A percentile compares a stretch with the other conserved stretches of the same genome.
These are phyloP conservation scores for Gila robusta DNA, from an alignment of 2,797 vertebrate species.

Conservation along the genomic window DNA sequence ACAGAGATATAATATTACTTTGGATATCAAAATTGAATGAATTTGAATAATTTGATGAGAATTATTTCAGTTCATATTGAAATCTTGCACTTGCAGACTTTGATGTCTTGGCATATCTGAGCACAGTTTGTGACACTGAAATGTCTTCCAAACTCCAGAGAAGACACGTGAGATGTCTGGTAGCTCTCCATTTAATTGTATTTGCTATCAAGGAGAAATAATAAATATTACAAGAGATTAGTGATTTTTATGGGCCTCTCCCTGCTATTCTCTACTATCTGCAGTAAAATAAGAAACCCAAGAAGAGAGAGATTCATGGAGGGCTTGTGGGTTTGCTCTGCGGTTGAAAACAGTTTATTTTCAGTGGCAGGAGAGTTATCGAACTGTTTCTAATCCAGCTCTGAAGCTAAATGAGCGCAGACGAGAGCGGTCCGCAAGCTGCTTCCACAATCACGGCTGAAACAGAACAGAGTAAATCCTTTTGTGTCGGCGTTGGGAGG, in stretches of 20 bases:
- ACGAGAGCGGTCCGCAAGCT: conserved; percentile 34
- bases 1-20: not conserved
- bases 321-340: conserved; percentile 28
- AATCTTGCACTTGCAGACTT: not conserved
- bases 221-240: not conserved
- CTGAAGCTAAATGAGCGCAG: conserved; percentile 47
- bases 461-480: conserved; percentile 50
- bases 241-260: not conserved
- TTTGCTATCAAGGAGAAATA: not conserved
- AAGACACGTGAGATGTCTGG: not conserved
- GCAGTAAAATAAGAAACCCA: conserved; percentile 8
- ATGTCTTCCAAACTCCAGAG: not conserved
- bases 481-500: conserved; percentile 39
- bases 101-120: not conserved
- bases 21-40: not conserved
- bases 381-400: conserved; percentile 46
- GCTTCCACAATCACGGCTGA: conserved; percentile 33
- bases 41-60: not conserved
- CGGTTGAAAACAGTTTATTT: conserved; percentile 37
- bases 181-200: not conserved
- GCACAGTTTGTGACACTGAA: not conserved
- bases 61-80: not conserved
- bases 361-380: conserved; percentile 46
- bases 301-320: conserved; percentile 18
- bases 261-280: not conserved